Percentiles rank a stretch among this genome's conserved stretches.
Evolutionary conservation across 2,113 vertebrate species (phyloP).

Genomic region (Jacana jacana): DNA sequence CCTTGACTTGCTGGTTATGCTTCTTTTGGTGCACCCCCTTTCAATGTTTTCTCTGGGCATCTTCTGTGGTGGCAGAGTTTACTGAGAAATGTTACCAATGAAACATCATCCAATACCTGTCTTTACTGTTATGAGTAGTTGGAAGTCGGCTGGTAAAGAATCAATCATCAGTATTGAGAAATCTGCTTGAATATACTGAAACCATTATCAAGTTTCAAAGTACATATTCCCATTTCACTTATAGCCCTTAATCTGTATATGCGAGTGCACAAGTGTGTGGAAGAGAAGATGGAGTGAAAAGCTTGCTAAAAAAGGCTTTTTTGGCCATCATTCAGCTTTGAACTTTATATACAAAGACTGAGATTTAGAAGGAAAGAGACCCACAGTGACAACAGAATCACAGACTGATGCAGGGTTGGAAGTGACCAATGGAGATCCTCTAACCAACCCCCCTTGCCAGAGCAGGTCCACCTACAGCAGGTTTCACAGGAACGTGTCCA

Average conservation of each 20-base stretch:
- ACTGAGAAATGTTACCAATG: neutral
- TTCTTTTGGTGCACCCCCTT: neutral
- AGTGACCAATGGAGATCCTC: too few relatives aligned
- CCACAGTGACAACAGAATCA: neutral
- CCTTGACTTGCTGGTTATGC: neutral
- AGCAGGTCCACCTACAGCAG: too few relatives aligned
- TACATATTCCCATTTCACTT: neutral
- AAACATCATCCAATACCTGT: neutral
- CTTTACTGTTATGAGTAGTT: neutral
- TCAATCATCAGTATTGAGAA: neutral
- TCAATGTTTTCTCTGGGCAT: neutral
- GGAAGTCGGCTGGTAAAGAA: neutral
- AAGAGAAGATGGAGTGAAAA: neutral
- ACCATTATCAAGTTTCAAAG: neutral
- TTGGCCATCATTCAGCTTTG: neutral
- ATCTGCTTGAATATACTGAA: neutral
- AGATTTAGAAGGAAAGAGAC: neutral
- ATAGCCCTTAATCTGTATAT: neutral
- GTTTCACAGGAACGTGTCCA: too few relatives aligned
- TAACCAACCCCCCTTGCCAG: too few relatives aligned
- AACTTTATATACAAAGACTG: neutral
- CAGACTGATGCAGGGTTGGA: too few relatives aligned
- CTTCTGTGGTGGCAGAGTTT: neutral
- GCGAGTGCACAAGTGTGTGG: neutral
- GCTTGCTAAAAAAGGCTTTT: neutral